A percentile compares a stretch with the other conserved stretches of the same genome.
Evolutionary conservation across 2,888 invertebrate species (phyloP).

Genomic region (Eupithecia inturbata): DNA sequence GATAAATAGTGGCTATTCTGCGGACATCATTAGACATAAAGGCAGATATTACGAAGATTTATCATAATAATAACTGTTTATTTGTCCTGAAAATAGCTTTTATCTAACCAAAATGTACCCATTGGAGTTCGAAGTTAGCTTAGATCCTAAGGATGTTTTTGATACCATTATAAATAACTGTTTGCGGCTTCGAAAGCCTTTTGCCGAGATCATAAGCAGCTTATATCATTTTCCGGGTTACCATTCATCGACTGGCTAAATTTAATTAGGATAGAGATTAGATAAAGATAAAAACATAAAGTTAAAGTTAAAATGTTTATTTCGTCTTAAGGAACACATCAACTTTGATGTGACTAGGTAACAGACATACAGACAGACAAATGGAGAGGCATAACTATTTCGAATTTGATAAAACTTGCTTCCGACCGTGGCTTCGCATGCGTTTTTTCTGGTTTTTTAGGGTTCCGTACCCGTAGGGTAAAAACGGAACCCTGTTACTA

Average conservation of each 20-base stretch:
- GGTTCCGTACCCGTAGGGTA: too few species aligned
- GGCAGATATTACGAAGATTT: conserved; percentile 60
- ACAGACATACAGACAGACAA: too few species aligned
- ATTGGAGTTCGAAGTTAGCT: neutral
- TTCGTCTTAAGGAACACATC: too few species aligned
- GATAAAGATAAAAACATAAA: too few species aligned
- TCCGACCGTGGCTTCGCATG: too few species aligned
- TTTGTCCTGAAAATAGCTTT: conserved; percentile 11
- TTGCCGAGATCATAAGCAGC: neutral
- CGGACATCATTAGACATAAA: conserved; percentile 54
- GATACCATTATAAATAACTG: neutral
- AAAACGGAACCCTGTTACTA: too few species aligned
- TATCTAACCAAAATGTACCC: conserved; percentile 3
- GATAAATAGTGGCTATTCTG: conserved; percentile 9
- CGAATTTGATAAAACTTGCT: too few species aligned
- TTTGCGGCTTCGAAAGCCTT: neutral
- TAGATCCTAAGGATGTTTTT: neutral
- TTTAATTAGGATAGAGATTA: too few species aligned
- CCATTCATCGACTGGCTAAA: neutral
- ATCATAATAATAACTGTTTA: conserved; percentile 51
- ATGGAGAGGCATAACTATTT: too few species aligned
- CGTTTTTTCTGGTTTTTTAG: too few species aligned
- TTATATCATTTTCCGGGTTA: neutral
- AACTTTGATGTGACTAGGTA: too few species aligned
- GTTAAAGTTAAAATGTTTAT: too few species aligned